These are phyloP conservation scores for Fregata magnificens DNA, from an alignment of 2,113 vertebrate genomes.

Conservation along the genomic window DNA sequence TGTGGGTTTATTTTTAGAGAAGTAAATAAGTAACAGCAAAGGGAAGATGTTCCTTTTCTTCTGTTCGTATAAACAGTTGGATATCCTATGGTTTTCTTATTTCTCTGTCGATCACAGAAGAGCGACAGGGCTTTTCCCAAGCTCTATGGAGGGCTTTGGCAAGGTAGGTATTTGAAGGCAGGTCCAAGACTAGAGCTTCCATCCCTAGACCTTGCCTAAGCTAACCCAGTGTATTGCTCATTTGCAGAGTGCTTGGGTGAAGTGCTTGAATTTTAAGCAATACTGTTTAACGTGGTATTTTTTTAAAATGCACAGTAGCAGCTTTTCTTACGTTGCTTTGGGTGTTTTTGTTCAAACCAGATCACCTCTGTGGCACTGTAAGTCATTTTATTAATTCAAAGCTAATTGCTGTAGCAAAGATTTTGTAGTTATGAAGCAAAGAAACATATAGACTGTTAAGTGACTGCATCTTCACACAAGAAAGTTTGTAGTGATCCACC, in stretches of 20 bases:
- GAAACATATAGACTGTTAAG: not conserved
- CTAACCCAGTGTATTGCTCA: fast-evolving
- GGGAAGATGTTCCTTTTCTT: not conserved
- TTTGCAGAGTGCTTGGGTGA: not conserved
- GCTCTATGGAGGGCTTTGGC: not conserved
- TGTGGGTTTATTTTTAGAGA: not conserved
- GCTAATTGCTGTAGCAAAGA: not conserved
- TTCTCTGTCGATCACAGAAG: not conserved
- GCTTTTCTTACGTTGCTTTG: not conserved
- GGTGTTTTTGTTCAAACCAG: not conserved
- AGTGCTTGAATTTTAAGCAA: not conserved
- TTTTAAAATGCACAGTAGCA: not conserved
- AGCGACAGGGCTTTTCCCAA: not conserved
- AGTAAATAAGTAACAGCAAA: not conserved
- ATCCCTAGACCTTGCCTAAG: not conserved
- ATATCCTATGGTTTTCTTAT: not conserved
- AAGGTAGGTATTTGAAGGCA: not conserved
- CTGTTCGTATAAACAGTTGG: not conserved
- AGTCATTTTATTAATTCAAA: not conserved
- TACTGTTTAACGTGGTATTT: fast-evolving
- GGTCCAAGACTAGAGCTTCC: not conserved
- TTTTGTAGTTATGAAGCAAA: not conserved
- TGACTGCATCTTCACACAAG: not conserved
- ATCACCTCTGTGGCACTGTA: not conserved
- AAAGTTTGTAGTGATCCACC: not conserved